Base-by-base conservation (phyloP, 1,140 invertebrate species). In the Stratiolaelaps scimitus region DNA sequence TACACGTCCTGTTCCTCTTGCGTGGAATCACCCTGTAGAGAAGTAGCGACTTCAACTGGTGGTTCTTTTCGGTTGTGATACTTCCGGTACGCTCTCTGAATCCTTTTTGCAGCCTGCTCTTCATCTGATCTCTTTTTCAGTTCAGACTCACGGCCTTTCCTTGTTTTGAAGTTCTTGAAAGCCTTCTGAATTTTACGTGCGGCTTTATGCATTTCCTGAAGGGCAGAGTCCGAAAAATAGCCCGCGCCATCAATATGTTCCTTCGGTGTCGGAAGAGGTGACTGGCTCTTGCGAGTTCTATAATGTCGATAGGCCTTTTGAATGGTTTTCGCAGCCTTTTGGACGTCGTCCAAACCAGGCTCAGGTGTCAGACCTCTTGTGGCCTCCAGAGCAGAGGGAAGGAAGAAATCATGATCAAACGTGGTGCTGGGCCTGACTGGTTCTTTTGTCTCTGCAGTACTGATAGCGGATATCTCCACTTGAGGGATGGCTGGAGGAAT, bases 341-440 rank as follows among this genome's bases (percentile, higher is more conserved):
- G 53, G 53, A 60, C 53, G 53, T 60, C 53, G 20, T 60, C 53
- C 26, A 60, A 34, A 23, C 53, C 53, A 15, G 53, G 53, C 53
- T 60, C 53, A 26, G 53, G 53, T 2, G 53, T 60, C 53, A 60
- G 53, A 10, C 53, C 53, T 17, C 53, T 26, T 17, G 53, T 60
- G 15, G 53, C 53, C 10, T 60, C 53, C 13, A 34, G 13, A 2
- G 53, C 53, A 1, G 53, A 60, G 2, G 53, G 53, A 1, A 60
- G 53, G 53, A 60, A 60, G 53, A 60, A 60, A 26, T 60, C 53
- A 34, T 60, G 53, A 34, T 60, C 23, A 6, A 34, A 60, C 4
- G 53, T 60, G 6, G 26, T 60, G 34, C 53, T 34, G 15, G 17
- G 53, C 15, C 26, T 15, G 17, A 60, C 26, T 1, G 23, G 34